Evolutionary conservation across 2,797 vertebrate species (phyloP), one percentile per base, ranked within the genome.

Genomic region (Alfaro cultratus): DNA sequence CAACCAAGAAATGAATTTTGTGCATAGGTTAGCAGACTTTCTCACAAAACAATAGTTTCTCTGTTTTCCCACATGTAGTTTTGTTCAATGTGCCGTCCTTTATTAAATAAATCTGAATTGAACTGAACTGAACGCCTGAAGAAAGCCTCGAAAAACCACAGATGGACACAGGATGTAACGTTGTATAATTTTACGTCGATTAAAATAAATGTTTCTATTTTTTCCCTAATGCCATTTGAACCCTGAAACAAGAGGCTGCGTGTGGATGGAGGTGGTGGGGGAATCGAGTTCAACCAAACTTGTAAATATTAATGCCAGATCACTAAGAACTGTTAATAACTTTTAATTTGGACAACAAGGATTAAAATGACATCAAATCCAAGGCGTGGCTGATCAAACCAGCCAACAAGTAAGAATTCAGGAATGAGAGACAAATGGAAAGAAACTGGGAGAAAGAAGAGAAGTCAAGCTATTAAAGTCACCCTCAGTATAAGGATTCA

Each of bases 281-380:
- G 46, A 16, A 21, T 9, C 3, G 15, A 36, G 49, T 74, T 9
- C 13, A 43, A n/a, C 47, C 7, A 41, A 41, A 36, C 15, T 26
- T 15, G 49, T 47, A 88, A 87, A 89, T 85, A 89, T 11, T 78
- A 74, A 90, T 80, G 53, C 53, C 79, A 88, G 76, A 87, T 78
- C 70, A 29, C 64, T 64, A 53, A 1, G 82, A 92, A 96, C 92
- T 57, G 95, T 94, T 97, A 92, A 95, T 93, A 95, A 94, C 84
- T 97, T 98, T 98, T 96, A 95, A 97, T 98, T 96, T 96, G 95
- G 95, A 96, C 93, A 93, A 93, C 92, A 93, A 96, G 95, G 94
- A 94, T 94, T 95, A 96, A 95, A 95, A 94, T 92, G 89, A 96
- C 94, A 95, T 94, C 86, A 88, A 94, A 92, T 92, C 89, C 86